These are phyloP conservation scores for Alectoris magna DNA, from an alignment of 2,797 vertebrate species.

Conservation along the genomic window DNA sequence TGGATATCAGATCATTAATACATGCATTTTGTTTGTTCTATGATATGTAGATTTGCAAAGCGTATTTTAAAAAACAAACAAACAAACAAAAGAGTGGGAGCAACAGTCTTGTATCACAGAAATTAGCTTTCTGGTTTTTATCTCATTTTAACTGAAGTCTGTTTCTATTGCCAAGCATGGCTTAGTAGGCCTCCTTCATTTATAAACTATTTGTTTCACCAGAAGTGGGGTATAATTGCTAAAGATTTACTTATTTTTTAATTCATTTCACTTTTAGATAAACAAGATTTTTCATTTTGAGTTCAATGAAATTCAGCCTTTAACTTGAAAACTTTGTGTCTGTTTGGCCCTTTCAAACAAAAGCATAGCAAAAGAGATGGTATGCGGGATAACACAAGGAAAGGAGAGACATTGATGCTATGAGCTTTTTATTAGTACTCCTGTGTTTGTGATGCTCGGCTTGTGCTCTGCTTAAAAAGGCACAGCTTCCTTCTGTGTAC, in stretches of 20 bases:
- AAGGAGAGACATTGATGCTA: background rate
- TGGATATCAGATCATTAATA: background rate
- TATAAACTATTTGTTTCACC: slow-evolving; percentile 48
- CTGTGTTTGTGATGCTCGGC: background rate
- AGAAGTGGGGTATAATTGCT: background rate
- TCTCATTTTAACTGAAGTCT: background rate
- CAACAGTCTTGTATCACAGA: background rate
- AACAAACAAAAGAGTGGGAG: background rate
- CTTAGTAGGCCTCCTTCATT: background rate
- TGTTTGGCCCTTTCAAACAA: background rate
- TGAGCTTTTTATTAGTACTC: background rate
- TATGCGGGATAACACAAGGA: rapidly evolving
- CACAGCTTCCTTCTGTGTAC: background rate
- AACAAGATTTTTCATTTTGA: background rate
- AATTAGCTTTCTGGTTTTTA: slow-evolving; percentile 7
- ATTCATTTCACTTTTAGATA: background rate
- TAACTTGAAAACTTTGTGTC: background rate
- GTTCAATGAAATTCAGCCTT: background rate
- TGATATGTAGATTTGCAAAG: rapidly evolving
- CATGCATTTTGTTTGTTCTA: background rate
- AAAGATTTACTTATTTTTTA: too few relatives aligned
- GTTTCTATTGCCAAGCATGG: slow-evolving; percentile 22
- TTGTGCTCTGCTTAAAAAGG: background rate
- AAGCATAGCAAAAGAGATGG: background rate
- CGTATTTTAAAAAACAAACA: background rate